Evolutionary conservation across 2,888 invertebrate genomes (phyloP), one percentile per base, ranked within the genome.

Genomic region (Blastobasis adustella): DNA sequence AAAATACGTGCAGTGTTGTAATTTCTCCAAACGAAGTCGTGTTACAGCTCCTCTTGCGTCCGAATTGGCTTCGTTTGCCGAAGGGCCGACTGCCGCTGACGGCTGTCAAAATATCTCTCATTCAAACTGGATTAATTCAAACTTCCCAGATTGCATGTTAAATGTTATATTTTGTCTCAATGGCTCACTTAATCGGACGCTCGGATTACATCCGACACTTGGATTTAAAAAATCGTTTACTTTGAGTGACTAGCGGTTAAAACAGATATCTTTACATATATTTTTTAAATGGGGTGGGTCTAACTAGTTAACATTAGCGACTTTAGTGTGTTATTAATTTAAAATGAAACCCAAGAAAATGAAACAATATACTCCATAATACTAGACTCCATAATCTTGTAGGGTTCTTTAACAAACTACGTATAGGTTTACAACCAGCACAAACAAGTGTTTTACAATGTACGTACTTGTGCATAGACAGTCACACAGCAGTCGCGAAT

Each of bases 41-140:
- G 23, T 23, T 2, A 23, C 23, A 23, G 23, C 23, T 23, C 23
- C 23, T 23, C 23, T 41, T 51, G 54, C 72, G 70, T 68, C 57
- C 62, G 71, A 79, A 82, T 83, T 82, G 77, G 80, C 77, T 79
- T 82, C 82, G 78, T 83, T 83, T 78, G 79, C 82, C 78, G 70
- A 76, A 81, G 80, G 82, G 79, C 71, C 72, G 73, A 65, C 75
- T 82, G 82, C 63, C 61, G 69, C 64, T 82, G 82, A 79, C 83
- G 82, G 82, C 81, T 79, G 78, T 83, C 83, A 82, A 83, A 82
- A 84, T 82, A 80, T 23, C 73, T 71, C 76, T 72, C 69, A 73
- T 74, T 76, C 69, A 67, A 66, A 71, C 64, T 58, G 63, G 66
- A 71, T 71, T 70, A 69, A 71, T 73, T 69, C 62, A 55, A 42